Evolutionary conservation across 2,888 invertebrate genomes (phyloP).

Genomic region (Mythimna loreyi): DNA sequence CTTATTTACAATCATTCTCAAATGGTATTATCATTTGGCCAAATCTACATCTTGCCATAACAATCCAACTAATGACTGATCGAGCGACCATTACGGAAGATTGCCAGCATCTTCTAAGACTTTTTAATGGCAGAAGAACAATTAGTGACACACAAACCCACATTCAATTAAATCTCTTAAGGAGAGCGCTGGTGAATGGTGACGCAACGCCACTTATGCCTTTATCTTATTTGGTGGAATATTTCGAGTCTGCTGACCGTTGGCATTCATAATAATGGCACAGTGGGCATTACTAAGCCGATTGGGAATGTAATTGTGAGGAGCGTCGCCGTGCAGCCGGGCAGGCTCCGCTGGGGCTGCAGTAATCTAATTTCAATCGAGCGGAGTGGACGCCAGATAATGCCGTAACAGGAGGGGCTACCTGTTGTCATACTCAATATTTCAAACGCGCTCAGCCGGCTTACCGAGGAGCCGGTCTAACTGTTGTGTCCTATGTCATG

Average conservation of each 20-base stretch:
- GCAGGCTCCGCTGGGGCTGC: slow-evolving; percentile 5
- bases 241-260: neutral
- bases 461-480: slow-evolving; percentile 9
- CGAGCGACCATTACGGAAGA: slow-evolving; percentile 26
- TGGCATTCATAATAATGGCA: slow-evolving; percentile 13
- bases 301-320: slow-evolving; percentile 7
- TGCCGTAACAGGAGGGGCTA: slow-evolving; percentile 10
- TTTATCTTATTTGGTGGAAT: slow-evolving; percentile 20
- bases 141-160: slow-evolving; percentile 47
- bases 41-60: slow-evolving; percentile 40
- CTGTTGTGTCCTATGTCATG: neutral
- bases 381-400: slow-evolving; percentile 15
- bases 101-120: slow-evolving; percentile 12
- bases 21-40: slow-evolving; percentile 46
- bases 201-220: slow-evolving; percentile 21
- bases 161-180: slow-evolving; percentile 38
- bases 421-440: slow-evolving; percentile 48
- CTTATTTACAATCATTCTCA: slow-evolving; percentile 53
- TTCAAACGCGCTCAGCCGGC: slow-evolving; percentile 27
- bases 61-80: slow-evolving; percentile 32
- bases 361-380: slow-evolving; percentile 39
- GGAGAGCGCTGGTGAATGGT: slow-evolving; percentile 26
- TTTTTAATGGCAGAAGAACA: slow-evolving; percentile 25
- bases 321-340: slow-evolving; percentile 4
- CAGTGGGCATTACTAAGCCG: slow-evolving; percentile 2